These are phyloP conservation scores for Aplochiton taeniatus DNA, from an alignment of 2,797 vertebrate genomes.

Conservation along the genomic window DNA sequence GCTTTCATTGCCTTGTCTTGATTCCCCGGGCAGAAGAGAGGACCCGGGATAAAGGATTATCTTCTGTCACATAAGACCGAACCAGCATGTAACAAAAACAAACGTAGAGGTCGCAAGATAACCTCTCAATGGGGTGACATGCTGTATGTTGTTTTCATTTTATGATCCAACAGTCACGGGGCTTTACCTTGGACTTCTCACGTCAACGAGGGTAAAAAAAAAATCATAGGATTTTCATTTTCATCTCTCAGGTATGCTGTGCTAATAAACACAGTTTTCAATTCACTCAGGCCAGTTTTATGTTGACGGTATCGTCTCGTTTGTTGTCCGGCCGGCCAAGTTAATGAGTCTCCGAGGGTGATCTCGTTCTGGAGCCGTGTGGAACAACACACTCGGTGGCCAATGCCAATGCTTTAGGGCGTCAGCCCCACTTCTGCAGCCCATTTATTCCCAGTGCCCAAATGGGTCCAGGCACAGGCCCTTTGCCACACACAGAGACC, in stretches of 20 bases:
- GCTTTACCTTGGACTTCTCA: too few species aligned
- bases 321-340: slow-evolving; percentile 22
- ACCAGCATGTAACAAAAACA: slow-evolving; percentile 42
- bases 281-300: not conserved
- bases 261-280: not conserved
- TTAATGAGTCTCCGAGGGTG: slow-evolving; percentile 50
- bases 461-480: slow-evolving; percentile 59
- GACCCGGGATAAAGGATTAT: slow-evolving; percentile 27
- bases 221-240: too few species aligned
- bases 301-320: slow-evolving; percentile 38
- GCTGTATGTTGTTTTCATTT: slow-evolving; percentile 24
- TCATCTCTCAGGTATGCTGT: too few species aligned
- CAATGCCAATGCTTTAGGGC: slow-evolving; percentile 59
- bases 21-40: slow-evolving; percentile 26
- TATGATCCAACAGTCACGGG: not conserved
- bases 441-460: slow-evolving; percentile 67
- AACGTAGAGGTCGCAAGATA: slow-evolving; percentile 34
- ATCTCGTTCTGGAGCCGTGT: slow-evolving; percentile 41
- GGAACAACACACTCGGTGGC: slow-evolving; percentile 49
- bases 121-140: slow-evolving; percentile 11
- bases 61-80: slow-evolving; percentile 35
- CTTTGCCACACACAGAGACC: slow-evolving; percentile 67
- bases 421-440: slow-evolving; percentile 61
- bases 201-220: too few species aligned
- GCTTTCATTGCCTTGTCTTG: slow-evolving; percentile 17